Base-by-base conservation (phyloP, 2,797 vertebrate species). In the Pogoniulus pusillus region DNA sequence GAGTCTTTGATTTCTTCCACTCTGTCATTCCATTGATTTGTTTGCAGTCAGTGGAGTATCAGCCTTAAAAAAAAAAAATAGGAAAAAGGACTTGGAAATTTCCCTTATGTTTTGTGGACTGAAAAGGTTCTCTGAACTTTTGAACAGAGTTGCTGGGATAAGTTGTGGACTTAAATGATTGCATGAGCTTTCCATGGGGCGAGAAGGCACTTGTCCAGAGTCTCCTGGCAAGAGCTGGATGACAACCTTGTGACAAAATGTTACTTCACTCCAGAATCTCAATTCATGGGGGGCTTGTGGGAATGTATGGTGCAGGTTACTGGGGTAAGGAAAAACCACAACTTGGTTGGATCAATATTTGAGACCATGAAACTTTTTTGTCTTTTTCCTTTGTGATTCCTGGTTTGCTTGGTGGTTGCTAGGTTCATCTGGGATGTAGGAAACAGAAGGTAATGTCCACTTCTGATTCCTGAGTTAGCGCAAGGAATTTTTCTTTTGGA, bases 291-390 rank as follows among this genome's bases (percentile, higher is more conserved):
- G 57, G 39, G 26, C 7, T 59, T 80, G 10, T 64, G 62, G 29
- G 12, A 73, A 16, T 51, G 12, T 7, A 68, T 86, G 22, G 29
- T 13, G 18, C 20, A 32, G 9, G 16, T 49, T 82, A 16, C 7
- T 2, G 3, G 11, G 2, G 2, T 3, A 7, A 24, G 6, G 35
- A 29, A 10, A 34, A 27, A 7, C 17, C 13, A 3, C 10, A 41
- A 1, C 23, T 5, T 18, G 16, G 37, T 22, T 27, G 8, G 29
- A 49, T 66, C n/a, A 22, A 2, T 74, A 23, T 74, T 77, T 68
- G 43, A 35, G 3, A 1, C 32, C 2, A 1, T 75, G 24, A 59
- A n/a, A 55, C 23, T 58, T 71, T 7, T 51, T 9, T n/a, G n/a
- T 24, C 9, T 15, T 92, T 32, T 66, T 76, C 19, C 18, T 24